Conservation (phyloP, 2,113 vertebrate species). For the Paradoxurus hermaphroditus region DNA sequence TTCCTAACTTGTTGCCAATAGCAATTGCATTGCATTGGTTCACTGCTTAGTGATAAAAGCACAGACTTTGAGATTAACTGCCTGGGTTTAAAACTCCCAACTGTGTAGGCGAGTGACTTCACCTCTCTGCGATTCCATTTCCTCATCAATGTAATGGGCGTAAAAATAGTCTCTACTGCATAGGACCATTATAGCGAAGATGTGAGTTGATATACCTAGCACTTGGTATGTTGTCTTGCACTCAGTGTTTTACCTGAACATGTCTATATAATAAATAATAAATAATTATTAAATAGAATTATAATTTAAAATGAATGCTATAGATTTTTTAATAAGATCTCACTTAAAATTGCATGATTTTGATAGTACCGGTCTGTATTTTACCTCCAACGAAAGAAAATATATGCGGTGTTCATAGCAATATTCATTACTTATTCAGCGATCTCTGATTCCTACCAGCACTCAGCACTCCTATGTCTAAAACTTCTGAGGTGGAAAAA, state of each 20-base stretch:
- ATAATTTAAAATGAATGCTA: background rate
- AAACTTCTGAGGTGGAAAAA: background rate
- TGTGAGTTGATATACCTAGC: background rate
- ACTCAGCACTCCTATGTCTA: background rate
- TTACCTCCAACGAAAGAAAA: background rate
- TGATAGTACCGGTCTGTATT: background rate
- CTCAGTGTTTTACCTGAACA: background rate
- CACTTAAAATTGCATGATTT: background rate
- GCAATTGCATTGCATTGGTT: too few species aligned
- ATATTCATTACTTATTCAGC: background rate
- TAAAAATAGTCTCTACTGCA: background rate
- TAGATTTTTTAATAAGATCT: background rate
- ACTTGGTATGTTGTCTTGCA: background rate
- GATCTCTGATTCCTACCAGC: background rate
- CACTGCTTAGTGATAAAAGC: background rate
- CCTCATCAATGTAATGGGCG: background rate
- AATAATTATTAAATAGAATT: background rate
- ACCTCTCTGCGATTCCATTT: background rate
- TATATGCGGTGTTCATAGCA: background rate
- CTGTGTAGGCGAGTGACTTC: background rate
- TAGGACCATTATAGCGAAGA: rapidly evolving
- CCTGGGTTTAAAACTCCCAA: background rate
- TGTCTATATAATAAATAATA: background rate
- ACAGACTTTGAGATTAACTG: background rate
- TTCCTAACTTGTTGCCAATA: background rate